Percentiles rank a stretch among this genome's conserved stretches.
These are phyloP conservation scores for Byasa hedistus DNA, from an alignment of 2,888 invertebrate species.

Conservation along the genomic window DNA sequence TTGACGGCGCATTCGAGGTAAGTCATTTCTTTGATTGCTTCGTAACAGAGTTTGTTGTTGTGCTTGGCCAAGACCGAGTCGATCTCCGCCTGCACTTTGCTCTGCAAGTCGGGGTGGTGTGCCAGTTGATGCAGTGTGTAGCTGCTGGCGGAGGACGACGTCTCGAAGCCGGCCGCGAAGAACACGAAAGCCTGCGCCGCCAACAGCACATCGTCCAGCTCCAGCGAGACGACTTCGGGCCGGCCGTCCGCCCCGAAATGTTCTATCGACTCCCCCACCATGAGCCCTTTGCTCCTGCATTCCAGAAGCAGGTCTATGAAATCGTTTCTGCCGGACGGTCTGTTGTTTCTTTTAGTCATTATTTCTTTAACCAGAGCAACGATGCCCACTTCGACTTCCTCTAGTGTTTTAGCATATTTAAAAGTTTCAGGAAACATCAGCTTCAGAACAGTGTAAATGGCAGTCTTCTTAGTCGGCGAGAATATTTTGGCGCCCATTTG, in stretches of 20 bases:
- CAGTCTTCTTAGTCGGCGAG: constrained; percentile 35
- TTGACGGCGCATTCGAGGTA: constrained; percentile 10
- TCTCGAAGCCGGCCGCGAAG: constrained; percentile 40
- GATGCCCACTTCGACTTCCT: constrained; percentile 20
- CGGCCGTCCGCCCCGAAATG: not conserved
- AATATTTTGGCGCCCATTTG: constrained; percentile 44
- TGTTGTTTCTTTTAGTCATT: constrained; percentile 32
- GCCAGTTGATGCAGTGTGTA: constrained; percentile 43
- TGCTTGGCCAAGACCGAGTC: constrained; percentile 31
- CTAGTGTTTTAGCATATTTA: constrained; percentile 19
- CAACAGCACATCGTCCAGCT: constrained; percentile 34
- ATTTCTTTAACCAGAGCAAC: constrained; percentile 24
- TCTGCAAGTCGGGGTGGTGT: constrained; percentile 43
- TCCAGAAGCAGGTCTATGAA: constrained; percentile 41
- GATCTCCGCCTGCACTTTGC: constrained; percentile 43
- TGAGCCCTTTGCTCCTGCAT: constrained; percentile 34
- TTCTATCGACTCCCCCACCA: constrained; percentile 35
- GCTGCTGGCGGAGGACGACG: constrained; percentile 35
- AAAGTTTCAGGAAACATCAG: constrained; percentile 23
- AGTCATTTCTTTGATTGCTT: constrained; percentile 15
- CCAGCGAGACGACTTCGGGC: not conserved
- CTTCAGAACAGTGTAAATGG: constrained; percentile 33
- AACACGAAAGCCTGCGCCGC: constrained; percentile 36
- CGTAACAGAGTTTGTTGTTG: constrained; percentile 3
- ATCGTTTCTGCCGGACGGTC: constrained; percentile 38